A percentile compares a stretch with the other conserved stretches of the same genome.
These are phyloP conservation scores for Poliocrania exsul DNA, from an alignment of 2,797 vertebrate genomes.

Conservation along the genomic window DNA sequence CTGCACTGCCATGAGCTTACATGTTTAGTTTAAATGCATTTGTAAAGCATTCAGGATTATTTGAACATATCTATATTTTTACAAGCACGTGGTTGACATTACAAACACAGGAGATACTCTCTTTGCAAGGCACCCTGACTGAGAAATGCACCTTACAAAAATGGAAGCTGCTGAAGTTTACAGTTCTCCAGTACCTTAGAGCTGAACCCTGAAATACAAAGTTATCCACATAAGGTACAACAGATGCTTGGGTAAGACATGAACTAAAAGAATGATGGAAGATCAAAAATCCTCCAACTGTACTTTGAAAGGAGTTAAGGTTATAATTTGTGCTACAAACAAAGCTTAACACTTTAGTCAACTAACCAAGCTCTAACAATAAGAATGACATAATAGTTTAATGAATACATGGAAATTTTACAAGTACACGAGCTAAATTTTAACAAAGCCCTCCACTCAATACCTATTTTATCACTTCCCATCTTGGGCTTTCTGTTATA, in stretches of 20 bases:
- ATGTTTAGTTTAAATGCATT: not conserved
- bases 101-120: not conserved
- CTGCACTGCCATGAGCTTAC: not conserved
- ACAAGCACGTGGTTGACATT: not conserved
- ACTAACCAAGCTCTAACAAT: slow-evolving; percentile 72
- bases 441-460: slow-evolving; percentile 84
- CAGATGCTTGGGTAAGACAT: not conserved
- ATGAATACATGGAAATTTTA: slow-evolving; percentile 87
- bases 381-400: slow-evolving; percentile 82
- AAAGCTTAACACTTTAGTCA: slow-evolving; percentile 69
- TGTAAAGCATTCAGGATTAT: not conserved
- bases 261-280: not conserved
- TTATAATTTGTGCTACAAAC: slow-evolving; percentile 47
- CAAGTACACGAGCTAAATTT: slow-evolving; percentile 78
- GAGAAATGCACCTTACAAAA: not conserved
- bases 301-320: slow-evolving; percentile 28
- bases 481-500: slow-evolving; percentile 84
- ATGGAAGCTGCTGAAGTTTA: not conserved
- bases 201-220: not conserved
- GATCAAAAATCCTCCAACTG: slow-evolving; percentile 6
- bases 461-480: slow-evolving; percentile 94
- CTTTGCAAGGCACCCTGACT: not conserved
- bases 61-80: not conserved
- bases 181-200: not conserved
- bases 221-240: not conserved